phyloP scores from a whole-genome alignment of 64 coral and sea anemone species.

The Pachyseris speciosa region DNA sequence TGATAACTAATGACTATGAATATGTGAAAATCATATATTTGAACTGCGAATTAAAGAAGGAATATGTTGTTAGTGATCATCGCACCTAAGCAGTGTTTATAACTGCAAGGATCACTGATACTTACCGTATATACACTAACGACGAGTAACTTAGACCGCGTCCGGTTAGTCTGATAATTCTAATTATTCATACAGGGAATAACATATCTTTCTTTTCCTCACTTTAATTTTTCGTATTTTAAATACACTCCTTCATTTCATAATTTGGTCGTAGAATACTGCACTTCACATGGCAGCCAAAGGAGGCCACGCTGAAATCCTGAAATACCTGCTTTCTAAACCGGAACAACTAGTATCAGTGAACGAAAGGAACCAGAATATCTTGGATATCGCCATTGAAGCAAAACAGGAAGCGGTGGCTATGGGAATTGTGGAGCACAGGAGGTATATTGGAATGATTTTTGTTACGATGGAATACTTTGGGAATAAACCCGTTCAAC shows the following conservation, averaged over 20 bases:
- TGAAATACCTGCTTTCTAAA: constrained; percentile 83
- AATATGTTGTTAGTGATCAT: too few relatives aligned
- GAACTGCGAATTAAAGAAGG: too few relatives aligned
- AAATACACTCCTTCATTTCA: neutral
- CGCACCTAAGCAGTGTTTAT: too few relatives aligned
- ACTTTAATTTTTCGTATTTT: neutral
- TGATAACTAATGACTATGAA: too few relatives aligned
- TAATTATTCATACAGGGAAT: too few relatives aligned
- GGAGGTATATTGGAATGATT: constrained; percentile 17
- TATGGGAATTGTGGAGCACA: constrained; percentile 84
- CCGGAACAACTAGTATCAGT: constrained; percentile 85
- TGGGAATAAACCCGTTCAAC: neutral
- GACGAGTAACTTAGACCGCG: too few relatives aligned
- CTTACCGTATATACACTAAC: too few relatives aligned
- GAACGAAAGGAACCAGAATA: constrained; percentile 93
- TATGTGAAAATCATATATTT: too few relatives aligned
- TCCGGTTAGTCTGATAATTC: too few relatives aligned
- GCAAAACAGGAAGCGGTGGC: constrained; percentile 86
- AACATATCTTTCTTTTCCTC: too few relatives aligned
- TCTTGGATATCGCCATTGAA: constrained; percentile 92
- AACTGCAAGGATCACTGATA: too few relatives aligned
- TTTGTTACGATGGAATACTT: neutral
- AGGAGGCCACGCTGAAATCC: constrained; percentile 83
- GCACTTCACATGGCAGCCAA: constrained; percentile 89
- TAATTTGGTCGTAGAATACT: constrained; percentile 68